phyloP scores from a whole-genome alignment of 2,888 invertebrate species.

The Ectemnius lituratus region DNA sequence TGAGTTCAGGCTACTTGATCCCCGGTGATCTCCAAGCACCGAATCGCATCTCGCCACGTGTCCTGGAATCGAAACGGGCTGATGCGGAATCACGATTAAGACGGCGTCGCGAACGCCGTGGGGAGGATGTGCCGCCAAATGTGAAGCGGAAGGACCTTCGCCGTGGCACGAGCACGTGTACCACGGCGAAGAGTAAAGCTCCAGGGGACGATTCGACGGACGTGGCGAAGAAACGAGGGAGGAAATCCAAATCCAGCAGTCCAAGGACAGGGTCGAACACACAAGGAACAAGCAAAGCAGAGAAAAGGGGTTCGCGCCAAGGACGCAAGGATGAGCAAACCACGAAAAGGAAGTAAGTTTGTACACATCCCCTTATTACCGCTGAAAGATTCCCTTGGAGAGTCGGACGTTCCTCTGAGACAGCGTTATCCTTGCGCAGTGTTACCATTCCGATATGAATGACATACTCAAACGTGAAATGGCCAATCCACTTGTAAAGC shows the following conservation, averaged over 20 bases:
- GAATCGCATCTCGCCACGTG: constrained; percentile 58
- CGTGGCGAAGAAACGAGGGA: constrained; percentile 19
- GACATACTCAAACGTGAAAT: too few relatives aligned
- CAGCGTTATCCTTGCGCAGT: too few relatives aligned
- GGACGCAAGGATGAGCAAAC: background rate
- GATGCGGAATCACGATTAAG: constrained; percentile 34
- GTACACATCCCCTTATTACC: too few relatives aligned
- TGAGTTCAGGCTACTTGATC: constrained; percentile 68
- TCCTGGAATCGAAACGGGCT: constrained; percentile 25
- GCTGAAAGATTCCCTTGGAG: too few relatives aligned
- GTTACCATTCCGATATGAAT: too few relatives aligned
- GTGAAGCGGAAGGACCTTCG: constrained; percentile 29
- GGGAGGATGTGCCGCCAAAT: constrained; percentile 14
- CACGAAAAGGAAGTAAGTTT: background rate
- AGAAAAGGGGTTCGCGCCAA: background rate
- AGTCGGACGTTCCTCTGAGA: too few relatives aligned
- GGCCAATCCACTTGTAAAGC: too few relatives aligned
- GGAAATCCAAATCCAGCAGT: background rate
- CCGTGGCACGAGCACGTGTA: constrained; percentile 15
- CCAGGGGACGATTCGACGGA: constrained; percentile 8
- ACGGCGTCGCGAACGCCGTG: constrained; percentile 40
- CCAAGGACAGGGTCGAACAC: background rate
- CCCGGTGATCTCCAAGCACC: constrained; percentile 62
- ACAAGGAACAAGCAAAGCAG: background rate
- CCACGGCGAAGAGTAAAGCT: background rate